Base-by-base conservation (phyloP, 1,140 invertebrate genomes). In the Neodiprion pinetum region DNA sequence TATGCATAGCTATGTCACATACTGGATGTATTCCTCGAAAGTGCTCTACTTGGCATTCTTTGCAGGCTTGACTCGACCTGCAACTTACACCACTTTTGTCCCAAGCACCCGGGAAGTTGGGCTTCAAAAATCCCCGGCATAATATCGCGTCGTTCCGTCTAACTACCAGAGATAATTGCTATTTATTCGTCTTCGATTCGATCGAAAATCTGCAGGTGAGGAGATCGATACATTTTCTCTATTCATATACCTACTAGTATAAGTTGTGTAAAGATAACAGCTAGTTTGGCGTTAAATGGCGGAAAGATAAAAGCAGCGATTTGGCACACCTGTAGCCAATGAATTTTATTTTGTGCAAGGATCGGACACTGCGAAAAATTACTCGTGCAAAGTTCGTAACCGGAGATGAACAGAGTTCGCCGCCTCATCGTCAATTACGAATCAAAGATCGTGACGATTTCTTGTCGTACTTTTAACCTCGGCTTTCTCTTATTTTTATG, bases 21-120 rank as follows among this genome's bases (percentile, higher is more conserved):
- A 40, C 28, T 61, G 53, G 11, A 14, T 61, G 53, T 61, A 61
- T 61, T 61, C 53, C 9, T 61, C 53, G 5, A 61, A 61, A 61
- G 53, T 61, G 7, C n/a, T 61, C 53, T 61, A 61, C 53, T 61
- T 61, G 53, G 53, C 53, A 61, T 61, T 61, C 53, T 61, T 61
- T 61, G 53, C n/a, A 61, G 53, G 53, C 53, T 61, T 61, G 53
- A 61, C 53, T 61, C 9, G 53, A 61, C 53, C 53, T 9, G 9
- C 53, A 61, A 61, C 53, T 61, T 61, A 17, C n/a, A 40, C 11
- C 53, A 61, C 53, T 17, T 40, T 40, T 40, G 28, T 40, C 5
- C 28, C 28, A 40, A 40, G 53, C n/a, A 61, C 53, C 53, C 4
- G n/a, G 53, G 53, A 61, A 61, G 11, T 61, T 61, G 9, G 11